Base-by-base conservation (phyloP, 2,113 vertebrate genomes). In the Kobus ellipsiprymnus region DNA sequence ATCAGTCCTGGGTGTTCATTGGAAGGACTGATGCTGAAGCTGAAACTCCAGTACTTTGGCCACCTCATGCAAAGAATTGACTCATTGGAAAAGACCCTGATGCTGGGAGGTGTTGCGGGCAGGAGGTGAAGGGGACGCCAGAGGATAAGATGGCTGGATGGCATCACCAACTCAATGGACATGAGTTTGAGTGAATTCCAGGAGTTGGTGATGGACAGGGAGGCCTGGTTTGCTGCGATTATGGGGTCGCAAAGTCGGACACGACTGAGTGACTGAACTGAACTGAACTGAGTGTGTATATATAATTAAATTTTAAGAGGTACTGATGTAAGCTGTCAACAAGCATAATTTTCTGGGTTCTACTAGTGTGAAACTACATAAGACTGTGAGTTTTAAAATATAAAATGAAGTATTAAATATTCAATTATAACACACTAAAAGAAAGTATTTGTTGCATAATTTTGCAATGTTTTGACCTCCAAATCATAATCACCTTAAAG, bases 201-300 rank as follows among this genome's bases (percentile, higher is more conserved):
- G 4, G 57, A 59, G 57, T 27, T 59, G 57, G 25, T 59, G 25
- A 27, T 59, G 57, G 10, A 13, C 25, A 27, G 57, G 25, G 11
- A 59, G 5, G 25, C 25, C 25, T 59, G 57, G 25, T 11, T 2
- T 59, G 25, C 25, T 29, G 4, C 25, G 4, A 59, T 29, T 59
- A 59, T 29, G 57, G 25, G 25, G 25, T 59, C 0, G 0, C 5
- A 59, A 59, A 13, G 25, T 59, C 2, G 0, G 57, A 29, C 25
- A 59, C 5, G 57, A 59, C 57, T 59, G 57, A 59, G 57, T 59
- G 25, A 59, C 11, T 29, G 25, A 60, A 29, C 25, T 59, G 57
- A 27, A 59, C 57, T 60, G 25, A 60, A 59, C 11, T 29, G 57
- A 50, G 15, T 33, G 29, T 48, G 27, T 33, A 33, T 33, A 80